Evolutionary conservation across 2,113 vertebrate genomes (phyloP).

Genomic region (Daphoenositta chrysoptera): DNA sequence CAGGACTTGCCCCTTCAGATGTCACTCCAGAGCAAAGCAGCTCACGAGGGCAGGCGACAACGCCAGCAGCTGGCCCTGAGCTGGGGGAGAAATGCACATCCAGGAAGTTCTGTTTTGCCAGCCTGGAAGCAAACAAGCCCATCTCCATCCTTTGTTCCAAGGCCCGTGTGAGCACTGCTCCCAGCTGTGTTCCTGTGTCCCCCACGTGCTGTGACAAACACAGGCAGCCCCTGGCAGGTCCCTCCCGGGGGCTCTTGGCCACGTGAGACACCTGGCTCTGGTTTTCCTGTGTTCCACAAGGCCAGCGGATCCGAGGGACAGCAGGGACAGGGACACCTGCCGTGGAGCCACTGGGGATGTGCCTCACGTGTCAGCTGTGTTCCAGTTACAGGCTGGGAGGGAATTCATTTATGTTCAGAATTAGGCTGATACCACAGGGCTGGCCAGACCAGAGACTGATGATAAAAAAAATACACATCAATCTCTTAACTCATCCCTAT

Average conservation of each 20-base stretch:
- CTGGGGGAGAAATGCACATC: neutral
- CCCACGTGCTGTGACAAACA: neutral
- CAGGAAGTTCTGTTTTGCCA: neutral
- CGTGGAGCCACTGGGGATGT: neutral
- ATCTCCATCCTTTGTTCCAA: neutral
- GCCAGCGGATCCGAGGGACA: neutral
- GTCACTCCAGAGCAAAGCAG: neutral
- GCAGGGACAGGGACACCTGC: neutral
- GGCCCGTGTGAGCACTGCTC: neutral
- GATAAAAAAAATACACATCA: neutral
- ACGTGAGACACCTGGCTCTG: neutral
- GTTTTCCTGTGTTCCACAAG: neutral
- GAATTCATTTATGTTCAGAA: neutral
- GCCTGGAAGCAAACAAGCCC: neutral
- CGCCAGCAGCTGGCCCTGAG: neutral
- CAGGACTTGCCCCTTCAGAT: neutral
- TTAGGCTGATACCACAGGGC: neutral
- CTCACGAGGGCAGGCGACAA: neutral
- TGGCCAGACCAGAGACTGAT: neutral
- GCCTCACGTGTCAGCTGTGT: neutral
- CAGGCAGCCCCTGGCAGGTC: neutral
- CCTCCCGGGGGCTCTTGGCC: neutral
- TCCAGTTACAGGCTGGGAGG: accelerated
- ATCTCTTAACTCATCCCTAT: neutral
- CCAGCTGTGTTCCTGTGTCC: neutral